Evolutionary conservation across 2,113 vertebrate species (phyloP).

Genomic region (Neoarius graeffei): DNA sequence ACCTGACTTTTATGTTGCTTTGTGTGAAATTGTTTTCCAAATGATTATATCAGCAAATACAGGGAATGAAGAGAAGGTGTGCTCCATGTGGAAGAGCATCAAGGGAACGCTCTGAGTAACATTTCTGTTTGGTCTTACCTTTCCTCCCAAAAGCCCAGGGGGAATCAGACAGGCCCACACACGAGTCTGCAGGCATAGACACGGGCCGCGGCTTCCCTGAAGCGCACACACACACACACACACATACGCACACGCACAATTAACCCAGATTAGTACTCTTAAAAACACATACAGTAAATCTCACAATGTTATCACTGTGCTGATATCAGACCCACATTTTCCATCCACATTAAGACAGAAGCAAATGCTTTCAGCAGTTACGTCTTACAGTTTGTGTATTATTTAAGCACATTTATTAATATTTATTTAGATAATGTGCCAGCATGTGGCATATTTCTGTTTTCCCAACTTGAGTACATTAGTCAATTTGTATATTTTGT

Average conservation of each 20-base stretch:
- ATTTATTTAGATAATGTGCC: not conserved
- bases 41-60: not conserved
- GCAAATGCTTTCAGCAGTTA: not conserved
- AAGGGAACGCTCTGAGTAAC: not conserved
- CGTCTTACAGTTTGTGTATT: not conserved
- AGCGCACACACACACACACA: conserved; percentile 3
- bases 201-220: conserved; percentile 90
- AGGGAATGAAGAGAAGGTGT: not conserved
- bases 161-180: conserved; percentile 75
- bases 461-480: not conserved
- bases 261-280: not conserved
- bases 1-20: not conserved
- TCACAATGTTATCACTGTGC: conserved; percentile 16
- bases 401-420: not conserved
- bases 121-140: conserved; percentile 69
- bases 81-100: not conserved
- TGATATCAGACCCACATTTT: conserved; percentile 5
- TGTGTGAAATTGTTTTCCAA: not conserved
- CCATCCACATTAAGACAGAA: not conserved
- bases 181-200: conserved; percentile 91
- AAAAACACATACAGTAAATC: conserved; percentile 16
- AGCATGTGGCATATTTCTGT: not conserved
- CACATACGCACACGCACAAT: not conserved
- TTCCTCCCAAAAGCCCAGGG: conserved; percentile 78
- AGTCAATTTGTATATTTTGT: not conserved